A percentile compares a stretch with the other conserved stretches of the same genome.
Evolutionary conservation across 2,888 invertebrate genomes (phyloP).

Genomic region (Bellardia pandia): DNA sequence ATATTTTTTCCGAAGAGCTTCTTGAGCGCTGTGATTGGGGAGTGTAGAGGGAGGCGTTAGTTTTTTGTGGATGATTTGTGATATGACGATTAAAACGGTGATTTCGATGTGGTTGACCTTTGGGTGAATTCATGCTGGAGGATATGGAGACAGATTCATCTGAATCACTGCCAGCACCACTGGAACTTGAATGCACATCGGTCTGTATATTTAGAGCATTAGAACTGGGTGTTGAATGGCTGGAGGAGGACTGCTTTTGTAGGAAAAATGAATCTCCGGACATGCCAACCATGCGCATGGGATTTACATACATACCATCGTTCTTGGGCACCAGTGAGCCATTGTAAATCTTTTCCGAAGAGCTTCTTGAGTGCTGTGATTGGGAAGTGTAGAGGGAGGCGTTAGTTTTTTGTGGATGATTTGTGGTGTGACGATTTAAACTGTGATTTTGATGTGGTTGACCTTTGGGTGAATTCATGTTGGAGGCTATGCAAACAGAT

Average conservation of each 20-base stretch:
- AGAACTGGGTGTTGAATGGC: conserved; percentile 72
- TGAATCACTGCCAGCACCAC: conserved; percentile 87
- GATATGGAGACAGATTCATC: conserved; percentile 87
- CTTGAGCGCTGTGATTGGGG: conserved; percentile 78
- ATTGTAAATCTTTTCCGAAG: conserved; percentile 82
- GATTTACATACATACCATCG: conserved; percentile 93
- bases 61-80: conserved; percentile 79
- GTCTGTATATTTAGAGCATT: too few relatives aligned
- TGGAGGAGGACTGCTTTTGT: conserved; percentile 80
- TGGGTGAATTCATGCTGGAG: conserved; percentile 83
- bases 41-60: conserved; percentile 80
- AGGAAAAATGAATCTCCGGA: too few relatives aligned
- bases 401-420: too few relatives aligned
- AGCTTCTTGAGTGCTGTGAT: conserved; percentile 79
- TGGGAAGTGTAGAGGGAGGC: conserved; percentile 80
- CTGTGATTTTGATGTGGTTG: conserved; percentile 78
- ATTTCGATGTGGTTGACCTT: conserved; percentile 78
- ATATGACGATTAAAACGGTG: conserved; percentile 78
- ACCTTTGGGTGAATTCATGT: conserved; percentile 81
- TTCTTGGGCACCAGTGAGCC: conserved; percentile 81
- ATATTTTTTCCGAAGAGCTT: conserved; percentile 82
- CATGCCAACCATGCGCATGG: conserved; percentile 87
- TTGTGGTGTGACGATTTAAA: conserved; percentile 76
- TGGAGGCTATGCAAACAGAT: conserved; percentile 86
- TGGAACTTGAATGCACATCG: conserved; percentile 92